Percentiles rank a stretch among this genome's conserved stretches.
Conservation (phyloP, 2,888 invertebrate genomes). For the Macrostomum cliftonense region DNA sequence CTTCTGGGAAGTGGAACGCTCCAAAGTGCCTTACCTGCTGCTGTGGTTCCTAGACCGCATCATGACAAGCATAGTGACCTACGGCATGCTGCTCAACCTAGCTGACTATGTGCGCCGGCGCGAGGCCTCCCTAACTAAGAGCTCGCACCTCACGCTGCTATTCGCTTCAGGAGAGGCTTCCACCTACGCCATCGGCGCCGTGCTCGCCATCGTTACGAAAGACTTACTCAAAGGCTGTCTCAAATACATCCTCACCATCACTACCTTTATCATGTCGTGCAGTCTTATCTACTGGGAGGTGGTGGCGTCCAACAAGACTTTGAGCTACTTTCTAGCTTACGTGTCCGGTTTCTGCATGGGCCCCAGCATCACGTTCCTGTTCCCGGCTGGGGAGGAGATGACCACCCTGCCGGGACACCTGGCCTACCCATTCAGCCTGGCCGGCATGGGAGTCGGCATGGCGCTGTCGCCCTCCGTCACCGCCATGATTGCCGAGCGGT, state of each 20-base stretch:
- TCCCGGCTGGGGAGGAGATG: conserved; percentile 12
- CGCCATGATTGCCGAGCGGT: conserved; percentile 7
- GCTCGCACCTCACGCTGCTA: conserved; percentile 7
- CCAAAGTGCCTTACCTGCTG: conserved; percentile 3
- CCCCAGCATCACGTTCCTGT: conserved; percentile 11
- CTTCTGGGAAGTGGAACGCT: background rate
- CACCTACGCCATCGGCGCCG: conserved; percentile 9
- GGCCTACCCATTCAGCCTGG: conserved; percentile 11
- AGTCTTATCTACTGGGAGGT: conserved; percentile 8
- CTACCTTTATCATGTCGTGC: conserved; percentile 7
- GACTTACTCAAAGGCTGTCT: conserved; percentile 7
- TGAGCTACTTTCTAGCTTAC: conserved; percentile 5
- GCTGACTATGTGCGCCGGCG: conserved; percentile 10
- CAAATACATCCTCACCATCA: conserved; percentile 8
- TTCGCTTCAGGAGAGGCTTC: conserved; percentile 11
- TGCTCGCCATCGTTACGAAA: conserved; percentile 8
- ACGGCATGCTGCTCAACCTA: conserved; percentile 11
- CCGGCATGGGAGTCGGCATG: conserved; percentile 11
- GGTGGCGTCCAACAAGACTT: background rate
- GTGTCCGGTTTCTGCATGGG: conserved; percentile 11
- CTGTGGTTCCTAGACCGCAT: conserved; percentile 12
- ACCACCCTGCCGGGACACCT: conserved; percentile 10
- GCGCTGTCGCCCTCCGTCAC: conserved; percentile 9
- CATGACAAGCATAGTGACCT: conserved; percentile 10
- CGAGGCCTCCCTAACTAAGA: conserved; percentile 5